Conservation (phyloP, 2,888 invertebrate species). For the Mallateleia sp. region DNA sequence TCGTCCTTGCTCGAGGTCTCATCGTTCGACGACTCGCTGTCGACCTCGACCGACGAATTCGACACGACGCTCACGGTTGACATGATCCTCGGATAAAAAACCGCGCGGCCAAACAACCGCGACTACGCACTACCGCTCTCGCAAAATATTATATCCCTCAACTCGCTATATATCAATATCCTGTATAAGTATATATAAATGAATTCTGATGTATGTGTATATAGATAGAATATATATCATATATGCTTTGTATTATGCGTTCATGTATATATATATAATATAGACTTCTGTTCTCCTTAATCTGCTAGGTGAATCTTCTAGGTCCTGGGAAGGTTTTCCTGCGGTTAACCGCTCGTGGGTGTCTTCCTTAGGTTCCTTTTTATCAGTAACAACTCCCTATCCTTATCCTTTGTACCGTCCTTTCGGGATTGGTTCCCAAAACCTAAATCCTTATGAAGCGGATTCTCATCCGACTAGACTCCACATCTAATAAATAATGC, state of each 20-base stretch:
- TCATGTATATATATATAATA: constrained; percentile 53
- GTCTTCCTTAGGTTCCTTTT: too few species aligned
- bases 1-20: constrained; percentile 86
- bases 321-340: too few species aligned
- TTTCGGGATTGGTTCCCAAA: too few species aligned
- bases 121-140: constrained; percentile 16
- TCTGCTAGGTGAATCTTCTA: constrained; percentile 43
- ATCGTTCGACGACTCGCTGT: constrained; percentile 88
- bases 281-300: constrained; percentile 25
- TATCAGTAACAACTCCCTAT: too few species aligned
- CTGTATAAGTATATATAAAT: constrained; percentile 71
- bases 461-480: too few species aligned
- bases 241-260: constrained; percentile 81
- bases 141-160: constrained; percentile 65
- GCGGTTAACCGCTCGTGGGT: too few species aligned
- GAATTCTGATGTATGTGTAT: too few species aligned
- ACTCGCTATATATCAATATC: constrained; percentile 41
- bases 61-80: constrained; percentile 89
- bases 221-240: constrained; percentile 56
- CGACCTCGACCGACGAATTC: constrained; percentile 89
- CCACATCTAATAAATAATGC: too few species aligned
- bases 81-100: constrained; percentile 81
- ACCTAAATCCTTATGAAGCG: too few species aligned
- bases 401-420: too few species aligned
- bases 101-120: constrained; percentile 47